Percentiles rank a stretch among this genome's conserved stretches.
Evolutionary conservation across 2,113 vertebrate genomes (phyloP).

Genomic region (Lophius piscatorius): DNA sequence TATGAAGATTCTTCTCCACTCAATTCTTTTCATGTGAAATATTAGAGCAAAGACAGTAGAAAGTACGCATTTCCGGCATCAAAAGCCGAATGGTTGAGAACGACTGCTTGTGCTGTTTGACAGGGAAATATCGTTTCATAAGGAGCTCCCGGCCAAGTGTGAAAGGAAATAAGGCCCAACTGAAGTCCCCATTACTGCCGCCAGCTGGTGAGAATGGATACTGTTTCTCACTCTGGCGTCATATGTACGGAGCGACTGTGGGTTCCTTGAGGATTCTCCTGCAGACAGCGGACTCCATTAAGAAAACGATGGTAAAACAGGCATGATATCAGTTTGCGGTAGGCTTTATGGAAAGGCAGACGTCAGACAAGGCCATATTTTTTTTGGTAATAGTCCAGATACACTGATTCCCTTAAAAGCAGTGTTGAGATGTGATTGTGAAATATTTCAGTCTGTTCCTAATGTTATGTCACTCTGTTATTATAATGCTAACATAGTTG

Average conservation of each 20-base stretch:
- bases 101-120: too few relatives aligned
- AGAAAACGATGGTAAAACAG: conserved; percentile 65
- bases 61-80: not conserved
- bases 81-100: not conserved
- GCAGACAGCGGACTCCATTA: conserved; percentile 45
- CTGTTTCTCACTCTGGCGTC: conserved; percentile 78
- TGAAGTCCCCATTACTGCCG: conserved; percentile 75
- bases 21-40: not conserved
- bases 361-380: not conserved
- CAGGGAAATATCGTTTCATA: conserved; percentile 79
- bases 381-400: conserved; percentile 7
- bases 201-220: conserved; percentile 74
- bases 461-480: conserved; percentile 13
- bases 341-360: not conserved
- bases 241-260: conserved; percentile 79
- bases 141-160: conserved; percentile 61
- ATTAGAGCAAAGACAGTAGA: not conserved
- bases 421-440: conserved; percentile 38
- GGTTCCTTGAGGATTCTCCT: conserved; percentile 72
- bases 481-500: conserved; percentile 54
- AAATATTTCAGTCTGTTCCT: conserved; percentile 46
- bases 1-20: too few relatives aligned
- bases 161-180: conserved; percentile 57
- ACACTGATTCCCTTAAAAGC: conserved; percentile 51
- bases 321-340: not conserved